phyloP scores from a whole-genome alignment of 2,888 invertebrate genomes.

The Hirtodrosophila trivittata region DNA sequence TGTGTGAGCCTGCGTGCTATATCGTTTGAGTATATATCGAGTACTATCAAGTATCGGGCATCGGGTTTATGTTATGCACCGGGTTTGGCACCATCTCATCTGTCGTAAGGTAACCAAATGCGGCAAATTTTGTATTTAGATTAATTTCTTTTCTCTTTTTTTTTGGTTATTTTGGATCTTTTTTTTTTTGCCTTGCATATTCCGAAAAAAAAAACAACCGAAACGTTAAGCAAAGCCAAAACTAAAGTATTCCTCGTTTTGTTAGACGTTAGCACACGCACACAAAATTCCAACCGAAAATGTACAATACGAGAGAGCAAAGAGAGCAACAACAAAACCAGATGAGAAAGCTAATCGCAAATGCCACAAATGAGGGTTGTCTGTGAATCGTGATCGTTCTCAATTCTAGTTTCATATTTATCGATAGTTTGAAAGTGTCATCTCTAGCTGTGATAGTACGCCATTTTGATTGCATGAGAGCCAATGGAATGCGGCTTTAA shows the following conservation, averaged over 20 bases:
- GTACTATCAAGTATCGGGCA: conserved; percentile 34
- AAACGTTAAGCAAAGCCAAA: conserved; percentile 46
- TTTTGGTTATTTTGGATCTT: conserved; percentile 19
- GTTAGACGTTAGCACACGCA: conserved; percentile 84
- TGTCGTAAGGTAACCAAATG: conserved; percentile 59
- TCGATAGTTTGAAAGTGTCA: conserved; percentile 1
- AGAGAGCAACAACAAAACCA: conserved; percentile 47
- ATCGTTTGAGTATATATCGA: conserved; percentile 21
- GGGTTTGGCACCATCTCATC: conserved; percentile 50
- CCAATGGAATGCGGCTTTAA: no score
- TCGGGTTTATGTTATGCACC: conserved; percentile 66
- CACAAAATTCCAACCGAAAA: conserved; percentile 80
- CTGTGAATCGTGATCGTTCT: no score
- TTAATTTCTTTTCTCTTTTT: conserved; percentile 25
- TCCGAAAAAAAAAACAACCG: conserved; percentile 59
- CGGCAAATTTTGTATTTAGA: conserved; percentile 54
- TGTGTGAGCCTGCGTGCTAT: conserved; percentile 13
- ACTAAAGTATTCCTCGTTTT: conserved; percentile 46
- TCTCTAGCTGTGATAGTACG: no score
- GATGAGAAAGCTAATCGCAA: conserved; percentile 29
- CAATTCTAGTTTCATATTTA: no score
- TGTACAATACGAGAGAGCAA: conserved; percentile 66
- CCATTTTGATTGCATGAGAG: no score
- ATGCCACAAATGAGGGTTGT: background rate
- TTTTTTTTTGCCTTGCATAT: conserved; percentile 35